These are phyloP conservation scores for Amblyraja radiata DNA, from an alignment of 2,797 vertebrate species.

Conservation along the genomic window DNA sequence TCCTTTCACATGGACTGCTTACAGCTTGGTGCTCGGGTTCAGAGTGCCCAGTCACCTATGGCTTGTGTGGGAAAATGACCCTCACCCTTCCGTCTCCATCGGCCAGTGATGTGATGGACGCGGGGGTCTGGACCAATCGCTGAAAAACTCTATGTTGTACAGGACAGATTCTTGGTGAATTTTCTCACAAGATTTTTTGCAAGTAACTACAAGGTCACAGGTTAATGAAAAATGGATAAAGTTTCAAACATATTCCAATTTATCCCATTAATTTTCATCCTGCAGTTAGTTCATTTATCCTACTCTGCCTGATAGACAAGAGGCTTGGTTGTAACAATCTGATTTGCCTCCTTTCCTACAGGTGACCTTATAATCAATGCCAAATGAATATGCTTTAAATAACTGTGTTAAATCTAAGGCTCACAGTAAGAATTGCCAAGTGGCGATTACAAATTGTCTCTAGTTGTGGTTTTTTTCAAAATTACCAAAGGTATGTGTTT, in stretches of 20 bases:
- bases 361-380: not conserved
- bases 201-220: not conserved
- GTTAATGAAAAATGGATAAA: not conserved
- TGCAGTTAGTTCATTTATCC: not conserved
- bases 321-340: too few relatives aligned
- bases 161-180: not conserved
- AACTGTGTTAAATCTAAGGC: not conserved
- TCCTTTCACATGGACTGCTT: too few relatives aligned
- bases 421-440: not conserved
- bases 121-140: too few relatives aligned
- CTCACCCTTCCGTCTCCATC: too few relatives aligned
- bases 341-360: too few relatives aligned
- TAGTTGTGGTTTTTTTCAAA: not conserved
- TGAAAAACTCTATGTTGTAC: not conserved
- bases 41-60: too few relatives aligned
- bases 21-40: too few relatives aligned
- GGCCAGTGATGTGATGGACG: too few relatives aligned
- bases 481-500: not conserved
- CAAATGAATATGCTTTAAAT: not conserved
- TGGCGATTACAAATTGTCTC: not conserved
- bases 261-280: not conserved
- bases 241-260: not conserved
- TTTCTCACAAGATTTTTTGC: not conserved
- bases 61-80: too few relatives aligned
- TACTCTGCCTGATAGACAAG: too few relatives aligned